Evolutionary conservation across 2,888 invertebrate species (phyloP).

Genomic region (Girardia tigrina): DNA sequence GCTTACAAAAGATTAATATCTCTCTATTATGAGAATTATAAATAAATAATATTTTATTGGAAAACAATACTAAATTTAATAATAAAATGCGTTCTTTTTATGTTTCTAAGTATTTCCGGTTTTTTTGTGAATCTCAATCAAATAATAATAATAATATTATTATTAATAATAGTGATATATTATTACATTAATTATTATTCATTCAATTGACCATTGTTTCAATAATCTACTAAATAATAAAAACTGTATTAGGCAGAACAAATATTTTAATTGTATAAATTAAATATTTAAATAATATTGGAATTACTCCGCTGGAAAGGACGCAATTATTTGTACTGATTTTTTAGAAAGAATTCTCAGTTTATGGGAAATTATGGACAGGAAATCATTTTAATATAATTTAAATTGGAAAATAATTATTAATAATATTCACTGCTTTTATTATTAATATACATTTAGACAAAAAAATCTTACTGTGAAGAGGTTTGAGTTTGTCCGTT

Average conservation of each 20-base stretch:
- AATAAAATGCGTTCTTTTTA: no score
- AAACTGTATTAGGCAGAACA: no score
- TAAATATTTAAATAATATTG: no score
- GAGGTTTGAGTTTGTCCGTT: neutral
- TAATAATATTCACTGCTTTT: neutral
- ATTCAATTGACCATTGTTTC: neutral
- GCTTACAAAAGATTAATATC: no score
- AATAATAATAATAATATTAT: neutral
- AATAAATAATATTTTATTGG: no score
- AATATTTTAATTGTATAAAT: no score
- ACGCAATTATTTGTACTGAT: neutral
- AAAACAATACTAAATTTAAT: no score
- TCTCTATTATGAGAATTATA: no score
- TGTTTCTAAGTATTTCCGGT: no score
- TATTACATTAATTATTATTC: neutral
- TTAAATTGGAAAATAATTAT: neutral
- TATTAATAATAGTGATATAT: neutral
- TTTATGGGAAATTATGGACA: neutral
- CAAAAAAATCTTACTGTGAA: neutral
- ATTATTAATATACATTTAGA: neutral
- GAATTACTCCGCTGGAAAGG: no score
- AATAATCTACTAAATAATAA: neutral
- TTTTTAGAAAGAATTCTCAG: no score
- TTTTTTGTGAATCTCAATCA: no score
- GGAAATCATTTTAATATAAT: neutral